These are phyloP conservation scores for Nephila pilipes DNA, from an alignment of 1,140 invertebrate genomes.

Conservation along the genomic window DNA sequence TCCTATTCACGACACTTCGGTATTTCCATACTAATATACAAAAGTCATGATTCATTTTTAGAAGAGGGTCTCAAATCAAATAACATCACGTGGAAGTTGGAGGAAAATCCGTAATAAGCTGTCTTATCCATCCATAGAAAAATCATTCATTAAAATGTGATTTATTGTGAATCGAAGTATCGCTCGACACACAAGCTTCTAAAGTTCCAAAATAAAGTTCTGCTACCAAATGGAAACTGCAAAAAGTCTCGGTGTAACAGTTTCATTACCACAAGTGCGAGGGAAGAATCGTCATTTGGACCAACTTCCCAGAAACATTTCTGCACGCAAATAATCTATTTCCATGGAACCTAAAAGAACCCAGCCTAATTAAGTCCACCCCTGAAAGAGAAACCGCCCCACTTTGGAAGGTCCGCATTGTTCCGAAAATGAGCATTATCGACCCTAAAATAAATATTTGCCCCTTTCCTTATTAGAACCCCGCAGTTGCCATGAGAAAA, in stretches of 20 bases:
- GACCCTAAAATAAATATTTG: constrained; percentile 27
- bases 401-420: too few relatives aligned
- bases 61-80: too few relatives aligned
- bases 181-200: neutral
- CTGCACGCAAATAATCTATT: constrained; percentile 24
- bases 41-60: too few relatives aligned
- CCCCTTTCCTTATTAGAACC: constrained; percentile 2
- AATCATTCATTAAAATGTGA: too few relatives aligned
- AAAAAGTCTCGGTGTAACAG: neutral
- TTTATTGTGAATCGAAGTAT: too few relatives aligned
- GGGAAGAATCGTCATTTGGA: neutral
- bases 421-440: neutral
- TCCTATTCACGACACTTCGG: too few relatives aligned
- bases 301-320: neutral
- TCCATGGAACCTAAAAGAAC: neutral
- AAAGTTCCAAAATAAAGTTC: neutral
- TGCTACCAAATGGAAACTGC: neutral
- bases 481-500: neutral
- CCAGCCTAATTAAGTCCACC: constrained; percentile 20
- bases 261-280: neutral
- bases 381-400: neutral
- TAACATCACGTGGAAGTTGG: too few relatives aligned
- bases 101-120: too few relatives aligned
- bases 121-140: too few relatives aligned
- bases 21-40: too few relatives aligned